phyloP scores from a whole-genome alignment of 2,888 invertebrate species.

The Pherbina coryleti region DNA sequence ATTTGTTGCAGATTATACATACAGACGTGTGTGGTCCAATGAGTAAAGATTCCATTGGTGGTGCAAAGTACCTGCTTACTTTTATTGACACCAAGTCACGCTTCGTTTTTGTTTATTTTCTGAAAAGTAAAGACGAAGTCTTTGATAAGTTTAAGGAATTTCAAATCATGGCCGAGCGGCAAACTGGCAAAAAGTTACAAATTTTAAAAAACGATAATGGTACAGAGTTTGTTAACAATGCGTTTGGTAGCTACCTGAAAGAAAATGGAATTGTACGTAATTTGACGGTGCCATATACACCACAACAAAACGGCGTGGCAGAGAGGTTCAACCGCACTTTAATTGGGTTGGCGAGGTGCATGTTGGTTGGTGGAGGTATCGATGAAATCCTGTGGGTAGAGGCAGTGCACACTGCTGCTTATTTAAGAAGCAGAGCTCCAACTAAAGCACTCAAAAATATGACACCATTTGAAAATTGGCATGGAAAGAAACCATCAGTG shows the following conservation, averaged over 20 bases:
- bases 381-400: constrained; percentile 6
- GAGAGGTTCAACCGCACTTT: constrained; percentile 29
- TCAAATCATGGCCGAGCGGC: constrained; percentile 40
- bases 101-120: constrained; percentile 45
- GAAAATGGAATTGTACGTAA: constrained; percentile 40
- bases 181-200: constrained; percentile 45
- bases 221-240: constrained; percentile 44
- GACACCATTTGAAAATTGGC: constrained; percentile 47
- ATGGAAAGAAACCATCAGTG: constrained; percentile 36
- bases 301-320: constrained; percentile 47
- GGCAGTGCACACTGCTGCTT: constrained; percentile 44
- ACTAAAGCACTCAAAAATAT: constrained; percentile 40
- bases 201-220: constrained; percentile 44
- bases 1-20: constrained; percentile 38
- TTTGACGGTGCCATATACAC: constrained; percentile 42
- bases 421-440: constrained; percentile 41
- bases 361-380: not conserved
- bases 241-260: constrained; percentile 39
- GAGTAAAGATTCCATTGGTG: constrained; percentile 39
- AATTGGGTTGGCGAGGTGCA: not conserved
- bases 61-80: constrained; percentile 44
- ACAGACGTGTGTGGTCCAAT: constrained; percentile 28
- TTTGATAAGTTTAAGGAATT: constrained; percentile 39
- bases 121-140: constrained; percentile 33
- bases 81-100: constrained; percentile 47